Evolutionary conservation across 2,113 vertebrate species (phyloP).

Genomic region (Anguilla rostrata): DNA sequence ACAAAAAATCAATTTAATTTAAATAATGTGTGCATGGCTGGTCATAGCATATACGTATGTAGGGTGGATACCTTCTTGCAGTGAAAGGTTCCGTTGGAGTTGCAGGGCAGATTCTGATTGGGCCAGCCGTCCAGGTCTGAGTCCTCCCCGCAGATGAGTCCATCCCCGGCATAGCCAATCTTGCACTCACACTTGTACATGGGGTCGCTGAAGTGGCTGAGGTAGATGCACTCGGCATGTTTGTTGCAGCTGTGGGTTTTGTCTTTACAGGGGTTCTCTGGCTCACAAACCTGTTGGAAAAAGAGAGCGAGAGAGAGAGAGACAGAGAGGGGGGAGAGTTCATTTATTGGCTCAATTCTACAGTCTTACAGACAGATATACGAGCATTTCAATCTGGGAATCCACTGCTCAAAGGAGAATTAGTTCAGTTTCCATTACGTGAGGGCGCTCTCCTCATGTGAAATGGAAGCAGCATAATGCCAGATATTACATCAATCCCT

Average conservation of each 20-base stretch:
- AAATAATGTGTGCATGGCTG: not conserved
- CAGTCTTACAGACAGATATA: not conserved
- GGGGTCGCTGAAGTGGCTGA: constrained; percentile 93
- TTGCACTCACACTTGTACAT: constrained; percentile 96
- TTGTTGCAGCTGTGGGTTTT: constrained; percentile 90
- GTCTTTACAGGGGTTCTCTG: constrained; percentile 92
- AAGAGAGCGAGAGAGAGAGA: not conserved
- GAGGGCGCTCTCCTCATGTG: constrained; percentile 11
- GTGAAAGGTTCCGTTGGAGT: constrained; percentile 88
- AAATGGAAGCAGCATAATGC: constrained; percentile 46
- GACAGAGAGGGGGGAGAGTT: not conserved
- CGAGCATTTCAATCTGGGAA: not conserved
- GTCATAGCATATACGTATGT: not conserved
- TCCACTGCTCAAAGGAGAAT: not conserved
- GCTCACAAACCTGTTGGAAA: constrained; percentile 83
- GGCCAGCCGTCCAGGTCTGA: constrained; percentile 98
- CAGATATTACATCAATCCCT: constrained; percentile 54
- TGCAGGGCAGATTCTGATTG: constrained; percentile 89
- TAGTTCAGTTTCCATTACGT: not conserved
- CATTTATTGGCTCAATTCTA: not conserved
- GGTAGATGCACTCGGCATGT: constrained; percentile 87
- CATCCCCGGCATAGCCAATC: constrained; percentile 93
- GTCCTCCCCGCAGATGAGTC: constrained; percentile 92
- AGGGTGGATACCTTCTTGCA: constrained; percentile 81
- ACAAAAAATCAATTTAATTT: not conserved